These are phyloP conservation scores for Acromyrmex echinatior DNA, from an alignment of 1,140 invertebrate genomes.

Conservation along the genomic window DNA sequence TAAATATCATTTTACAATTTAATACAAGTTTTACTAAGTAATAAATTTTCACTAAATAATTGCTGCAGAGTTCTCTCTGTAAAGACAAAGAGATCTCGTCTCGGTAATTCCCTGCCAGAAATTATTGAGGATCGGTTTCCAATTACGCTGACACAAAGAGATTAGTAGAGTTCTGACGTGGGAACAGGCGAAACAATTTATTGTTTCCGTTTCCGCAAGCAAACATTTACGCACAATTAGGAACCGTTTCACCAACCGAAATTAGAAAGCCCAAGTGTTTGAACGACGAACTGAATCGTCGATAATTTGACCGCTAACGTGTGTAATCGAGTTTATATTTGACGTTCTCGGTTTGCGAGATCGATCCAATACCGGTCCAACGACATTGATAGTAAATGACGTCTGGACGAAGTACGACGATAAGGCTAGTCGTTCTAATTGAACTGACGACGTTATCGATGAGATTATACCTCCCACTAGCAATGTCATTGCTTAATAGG, in stretches of 20 bases:
- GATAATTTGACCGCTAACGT: slow-evolving; percentile 15
- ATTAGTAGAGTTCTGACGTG: background rate
- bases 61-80: background rate
- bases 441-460: slow-evolving; percentile 26
- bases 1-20: no score
- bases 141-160: slow-evolving; percentile 4
- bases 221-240: slow-evolving; percentile 26
- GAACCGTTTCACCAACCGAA: background rate
- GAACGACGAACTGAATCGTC: background rate
- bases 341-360: background rate
- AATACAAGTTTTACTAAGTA: no score
- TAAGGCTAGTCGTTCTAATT: slow-evolving; percentile 47
- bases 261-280: slow-evolving; percentile 8
- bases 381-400: background rate
- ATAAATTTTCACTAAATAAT: background rate
- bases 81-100: slow-evolving; percentile 2
- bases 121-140: background rate
- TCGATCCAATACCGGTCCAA: slow-evolving; percentile 7
- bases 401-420: background rate
- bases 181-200: slow-evolving; percentile 33
- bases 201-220: slow-evolving; percentile 13
- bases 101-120: background rate
- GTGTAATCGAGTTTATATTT: background rate
- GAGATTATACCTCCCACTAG: slow-evolving; percentile 8
- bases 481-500: slow-evolving; percentile 16